A percentile compares a stretch with the other conserved stretches of the same genome.
These are phyloP conservation scores for Thaumetopoea pityocampa DNA, from an alignment of 1,140 invertebrate species.

Conservation along the genomic window DNA sequence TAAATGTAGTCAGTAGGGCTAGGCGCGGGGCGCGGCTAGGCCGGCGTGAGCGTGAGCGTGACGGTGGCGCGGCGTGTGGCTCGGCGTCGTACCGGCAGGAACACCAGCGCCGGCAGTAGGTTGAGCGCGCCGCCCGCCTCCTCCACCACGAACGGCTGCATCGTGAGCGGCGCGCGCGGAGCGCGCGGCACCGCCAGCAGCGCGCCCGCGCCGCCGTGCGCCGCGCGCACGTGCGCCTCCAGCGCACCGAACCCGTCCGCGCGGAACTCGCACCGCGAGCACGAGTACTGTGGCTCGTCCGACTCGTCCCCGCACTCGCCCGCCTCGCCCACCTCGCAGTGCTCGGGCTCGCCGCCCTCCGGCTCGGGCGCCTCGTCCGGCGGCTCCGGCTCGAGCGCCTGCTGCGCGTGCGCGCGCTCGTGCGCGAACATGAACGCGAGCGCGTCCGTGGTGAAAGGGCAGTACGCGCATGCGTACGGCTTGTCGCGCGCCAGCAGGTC, in stretches of 20 bases:
- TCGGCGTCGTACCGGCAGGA: constrained; percentile 91
- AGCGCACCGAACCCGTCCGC: constrained; percentile 79
- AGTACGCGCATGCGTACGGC: constrained; percentile 91
- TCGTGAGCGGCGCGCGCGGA: constrained; percentile 79
- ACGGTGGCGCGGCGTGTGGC: constrained; percentile 88
- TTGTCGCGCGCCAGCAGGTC: constrained; percentile 76
- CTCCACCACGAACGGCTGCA: constrained; percentile 92
- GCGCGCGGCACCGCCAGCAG: constrained; percentile 81
- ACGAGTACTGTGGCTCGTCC: constrained; percentile 71
- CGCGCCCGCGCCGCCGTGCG: constrained; percentile 78
- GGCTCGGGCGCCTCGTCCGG: constrained; percentile 25
- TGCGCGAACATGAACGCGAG: constrained; percentile 93
- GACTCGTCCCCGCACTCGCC: constrained; percentile 30
- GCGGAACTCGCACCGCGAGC: constrained; percentile 81
- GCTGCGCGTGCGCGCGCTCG: constrained; percentile 86
- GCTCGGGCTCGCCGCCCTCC: constrained; percentile 23
- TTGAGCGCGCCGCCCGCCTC: constrained; percentile 77
- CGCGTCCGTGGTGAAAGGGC: constrained; percentile 91
- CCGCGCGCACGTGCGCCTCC: constrained; percentile 80
- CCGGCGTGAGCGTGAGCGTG: constrained; percentile 93
- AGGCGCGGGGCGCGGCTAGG: constrained; percentile 74
- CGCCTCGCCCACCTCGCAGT: constrained; percentile 30
- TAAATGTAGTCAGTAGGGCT: constrained; percentile 68
- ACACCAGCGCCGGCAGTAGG: constrained; percentile 92
- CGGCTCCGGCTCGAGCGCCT: constrained; percentile 30